Conservation (phyloP, 2,113 vertebrate genomes). For the Ginglymostoma cirratum region DNA sequence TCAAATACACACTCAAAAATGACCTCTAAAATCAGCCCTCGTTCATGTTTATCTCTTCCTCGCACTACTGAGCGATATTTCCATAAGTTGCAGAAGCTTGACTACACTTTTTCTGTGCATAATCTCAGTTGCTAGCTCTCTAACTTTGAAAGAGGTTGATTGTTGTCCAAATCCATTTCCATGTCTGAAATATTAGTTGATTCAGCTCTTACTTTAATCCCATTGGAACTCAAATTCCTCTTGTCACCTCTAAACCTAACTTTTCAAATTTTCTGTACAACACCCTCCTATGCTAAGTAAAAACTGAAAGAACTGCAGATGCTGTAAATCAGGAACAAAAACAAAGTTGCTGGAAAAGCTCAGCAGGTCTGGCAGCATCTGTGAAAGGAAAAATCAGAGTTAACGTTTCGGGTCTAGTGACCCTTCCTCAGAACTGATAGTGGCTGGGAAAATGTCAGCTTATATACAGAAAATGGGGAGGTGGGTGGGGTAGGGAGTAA, state of each 20-base stretch:
- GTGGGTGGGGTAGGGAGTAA: no score
- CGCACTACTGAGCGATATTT: not conserved
- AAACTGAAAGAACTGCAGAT: no score
- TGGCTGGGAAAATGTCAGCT: no score
- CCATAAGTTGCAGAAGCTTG: not conserved
- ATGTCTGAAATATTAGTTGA: not conserved
- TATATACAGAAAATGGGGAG: no score
- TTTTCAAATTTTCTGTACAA: not conserved
- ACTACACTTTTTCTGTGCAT: no score
- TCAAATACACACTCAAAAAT: not conserved
- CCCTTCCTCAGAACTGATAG: no score
- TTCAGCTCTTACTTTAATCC: not conserved
- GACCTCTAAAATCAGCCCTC: not conserved
- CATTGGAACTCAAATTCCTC: not conserved
- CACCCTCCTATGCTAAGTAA: not conserved
- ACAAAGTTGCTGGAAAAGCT: not conserved
- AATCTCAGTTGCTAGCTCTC: not conserved
- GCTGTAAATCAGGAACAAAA: no score
- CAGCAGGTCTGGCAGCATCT: no score
- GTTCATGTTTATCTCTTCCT: not conserved
- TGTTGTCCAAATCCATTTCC: not conserved
- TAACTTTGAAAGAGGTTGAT: not conserved
- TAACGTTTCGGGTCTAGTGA: no score
- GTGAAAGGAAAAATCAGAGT: no score
- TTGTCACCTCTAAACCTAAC: not conserved